Evolutionary conservation across 2,797 vertebrate species (phyloP), one percentile per base, ranked within the genome.

Genomic region (Clarias platycephalus): DNA sequence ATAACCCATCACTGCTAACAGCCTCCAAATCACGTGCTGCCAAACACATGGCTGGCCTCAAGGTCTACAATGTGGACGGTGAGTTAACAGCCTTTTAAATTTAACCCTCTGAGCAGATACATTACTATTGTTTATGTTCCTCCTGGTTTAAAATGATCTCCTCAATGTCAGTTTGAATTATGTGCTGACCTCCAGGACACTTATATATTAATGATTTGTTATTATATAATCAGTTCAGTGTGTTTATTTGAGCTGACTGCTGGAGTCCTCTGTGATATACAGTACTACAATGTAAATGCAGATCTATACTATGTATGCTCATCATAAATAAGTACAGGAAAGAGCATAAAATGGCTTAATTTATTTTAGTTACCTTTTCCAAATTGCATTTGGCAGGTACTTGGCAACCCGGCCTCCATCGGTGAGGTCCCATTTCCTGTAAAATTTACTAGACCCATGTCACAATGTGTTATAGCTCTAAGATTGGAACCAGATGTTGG

Each of bases 41-140:
- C 90, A 97, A 98, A 89, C 97, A 97, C 90, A 95, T 97, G 94
- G 96, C 96, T 0, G 97, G 97, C 53, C 93, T 97, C 83, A 98
- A 98, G 91, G 97, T 98, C 90, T 97, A 98, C 94, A 97, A 95
- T 9, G 97, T 99, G 55, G 97, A 98, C 2, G 96, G 98, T 98
- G 86, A 86, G 97, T 96, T 83, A n/a, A 84, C 67, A 66, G 16
- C 22, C 49, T 37, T n/a, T 66, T 7, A 5, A 28, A 53, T 80
- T 13, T 28, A 66, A 44, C 76, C 12, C n/a, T 44, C n/a, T 18
- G 5, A 37, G 6, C 28, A 34, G 20, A 34, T 10, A 77, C 55
- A 22, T 60, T n/a, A 20, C 24, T 58, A 20, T 10, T 75, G 40
- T 58, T 76, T 58, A 8, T 31, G 44, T 1, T 58, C 55, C 13